These are phyloP conservation scores for Mus musculus DNA, from an alignment of 2,113 vertebrate genomes.

Conservation along the genomic window DNA sequence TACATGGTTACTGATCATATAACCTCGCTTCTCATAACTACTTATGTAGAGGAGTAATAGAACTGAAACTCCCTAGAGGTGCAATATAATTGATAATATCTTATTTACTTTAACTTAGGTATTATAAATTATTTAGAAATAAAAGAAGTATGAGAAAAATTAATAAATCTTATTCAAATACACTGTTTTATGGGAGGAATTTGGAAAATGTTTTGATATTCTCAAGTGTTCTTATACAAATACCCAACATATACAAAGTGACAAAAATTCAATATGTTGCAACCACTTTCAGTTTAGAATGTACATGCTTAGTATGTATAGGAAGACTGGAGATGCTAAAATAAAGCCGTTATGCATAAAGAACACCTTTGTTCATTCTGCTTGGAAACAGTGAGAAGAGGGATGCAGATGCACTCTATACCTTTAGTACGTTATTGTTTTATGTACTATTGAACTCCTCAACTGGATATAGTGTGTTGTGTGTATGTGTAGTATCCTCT, in stretches of 20 bases:
- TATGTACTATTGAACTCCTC: background rate
- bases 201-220: background rate
- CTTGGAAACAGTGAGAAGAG: background rate
- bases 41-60: too few relatives aligned
- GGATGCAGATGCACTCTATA: background rate
- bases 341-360: accelerated
- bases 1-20: too few relatives aligned
- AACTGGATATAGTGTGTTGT: background rate
- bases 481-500: accelerated
- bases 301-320: background rate
- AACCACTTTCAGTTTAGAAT: background rate
- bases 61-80: too few relatives aligned
- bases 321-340: background rate
- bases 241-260: background rate
- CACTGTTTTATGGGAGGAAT: background rate
- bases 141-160: background rate
- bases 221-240: background rate
- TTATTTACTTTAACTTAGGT: background rate
- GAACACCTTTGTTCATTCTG: background rate
- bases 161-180: background rate
- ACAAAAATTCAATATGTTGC: too few relatives aligned
- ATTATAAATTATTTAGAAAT: background rate
- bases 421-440: background rate
- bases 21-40: background rate
- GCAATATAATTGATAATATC: background rate